Base-by-base conservation (phyloP, 2,113 vertebrate genomes). In the Emberiza fucata region DNA sequence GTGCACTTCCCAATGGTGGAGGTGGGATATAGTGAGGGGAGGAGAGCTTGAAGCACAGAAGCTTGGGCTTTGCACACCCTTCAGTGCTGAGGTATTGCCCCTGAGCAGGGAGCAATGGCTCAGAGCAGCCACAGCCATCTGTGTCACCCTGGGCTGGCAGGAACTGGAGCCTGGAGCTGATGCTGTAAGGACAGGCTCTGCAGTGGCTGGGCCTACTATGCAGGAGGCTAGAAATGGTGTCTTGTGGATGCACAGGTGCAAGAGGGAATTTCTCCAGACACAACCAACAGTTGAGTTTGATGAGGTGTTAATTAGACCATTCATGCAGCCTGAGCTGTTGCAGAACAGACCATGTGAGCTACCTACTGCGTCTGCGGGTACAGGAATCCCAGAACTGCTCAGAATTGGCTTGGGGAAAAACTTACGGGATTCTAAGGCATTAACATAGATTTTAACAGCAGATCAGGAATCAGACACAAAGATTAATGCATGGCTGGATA, bases 221-320 rank as follows among this genome's bases (percentile, higher is more conserved):
- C 12, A 1, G 54, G 72, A 87, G 86, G 66, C 66, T 73, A 44
- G 60, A 70, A 83, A 59, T 14, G 33, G 51, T 92, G 94, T 76
- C 68, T n/a, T 68, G 59, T 73, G 70, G 92, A 84, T 53, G 61
- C 47, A 66, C 96, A 97, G 92, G 96, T 97, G 97, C 94, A 96
- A 90, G 88, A 68, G 94, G 69, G 89, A 95, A 92, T 94, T 96
- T 95, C 76, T 96, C 78, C 94, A 96, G 95, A 73, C 88, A 76
- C 92, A 75, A 86, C 88, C 86, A 72, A 75, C 54, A 60, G 86
- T 25, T 90, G 92, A 71, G 80, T 94, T 97, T 97, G 97, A 97
- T 97, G 96, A 97, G 95, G 97, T 97, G 97, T 97, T 97, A 97
- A 97, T 97, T 97, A 94, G 94, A 80, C 91, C 86, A 93, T 97